Base-by-base conservation (phyloP, 2,113 vertebrate species). In the Sialia sialis region DNA sequence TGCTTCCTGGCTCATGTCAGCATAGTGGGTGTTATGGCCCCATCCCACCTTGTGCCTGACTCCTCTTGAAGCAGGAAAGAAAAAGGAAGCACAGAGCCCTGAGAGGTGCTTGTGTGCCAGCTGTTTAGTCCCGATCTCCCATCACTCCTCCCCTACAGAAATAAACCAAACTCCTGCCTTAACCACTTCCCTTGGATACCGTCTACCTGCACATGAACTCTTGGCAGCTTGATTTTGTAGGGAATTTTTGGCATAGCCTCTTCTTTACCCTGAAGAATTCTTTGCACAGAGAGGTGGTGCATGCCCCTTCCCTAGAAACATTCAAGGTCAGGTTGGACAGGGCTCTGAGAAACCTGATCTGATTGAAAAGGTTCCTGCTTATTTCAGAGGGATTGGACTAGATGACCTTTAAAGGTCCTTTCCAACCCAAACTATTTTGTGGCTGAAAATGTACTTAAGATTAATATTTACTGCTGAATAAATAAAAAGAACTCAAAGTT, bases 391-490 rank as follows among this genome's bases (percentile, higher is more conserved):
- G 22, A 30, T 62, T 83, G 62, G 62, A 60, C 39, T 54, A 54
- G 54, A 48, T 83, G 54, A 75, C 87, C 55, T 82, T 83, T 83
- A 82, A 68, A 68, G 20, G 48, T 76, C 46, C 34, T 67, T 83
- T 89, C 39, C 39, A 68, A 75, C 30, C 9, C 17, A 69, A 62
- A 83, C 39, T 76, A 16, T 48, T 48, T 55, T 27, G 13, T 55
- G 78, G 81, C 34, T 55, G 70, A 82, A 93, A 95, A 95, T 89
- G 49, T 39, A 51, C 62, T 27, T 36, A 39, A 89, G 46, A 68
- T 66, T 69, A 95, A 93, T 85, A 94, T 94, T 94, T 94, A 85
- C 38, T 55, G 52, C 38, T 80, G 72, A 83, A 67, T 66, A 91
- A 90, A 87, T 76, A 91, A 93, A 89, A 23, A 68, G 16, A 87